A percentile compares a stretch with the other conserved stretches of the same genome.
These are phyloP conservation scores for Hippopotamyrus pictus DNA, from an alignment of 2,797 vertebrate species.

Conservation along the genomic window DNA sequence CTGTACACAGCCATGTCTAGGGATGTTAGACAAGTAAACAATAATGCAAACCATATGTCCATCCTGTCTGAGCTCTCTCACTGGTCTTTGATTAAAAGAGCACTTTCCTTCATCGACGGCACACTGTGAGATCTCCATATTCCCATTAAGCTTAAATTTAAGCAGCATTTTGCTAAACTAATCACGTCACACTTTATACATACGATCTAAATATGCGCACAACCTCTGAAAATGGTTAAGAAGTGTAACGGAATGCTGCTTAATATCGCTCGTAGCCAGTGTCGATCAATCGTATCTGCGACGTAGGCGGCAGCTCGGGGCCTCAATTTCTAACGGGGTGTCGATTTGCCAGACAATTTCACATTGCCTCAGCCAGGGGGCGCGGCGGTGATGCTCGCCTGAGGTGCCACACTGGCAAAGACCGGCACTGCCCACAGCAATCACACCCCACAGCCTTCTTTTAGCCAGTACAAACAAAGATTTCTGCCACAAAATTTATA, in stretches of 20 bases:
- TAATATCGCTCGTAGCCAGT: background rate
- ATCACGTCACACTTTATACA: background rate
- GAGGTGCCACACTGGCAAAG: background rate
- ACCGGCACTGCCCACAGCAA: background rate
- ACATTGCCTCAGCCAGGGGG: background rate
- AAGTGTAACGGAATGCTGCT: background rate
- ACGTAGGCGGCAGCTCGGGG: background rate
- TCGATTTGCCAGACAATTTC: background rate
- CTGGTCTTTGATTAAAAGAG: background rate
- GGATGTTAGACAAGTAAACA: slow-evolving; percentile 59
- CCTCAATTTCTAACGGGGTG: background rate
- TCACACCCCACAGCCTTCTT: background rate
- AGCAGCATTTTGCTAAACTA: background rate
- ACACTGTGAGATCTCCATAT: background rate
- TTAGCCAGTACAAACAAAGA: background rate
- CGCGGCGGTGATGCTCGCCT: background rate
- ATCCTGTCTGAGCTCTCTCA: background rate
- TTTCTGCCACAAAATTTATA: background rate
- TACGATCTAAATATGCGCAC: background rate
- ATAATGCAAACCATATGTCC: slow-evolving; percentile 40
- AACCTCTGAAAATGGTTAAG: background rate
- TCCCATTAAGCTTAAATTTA: background rate
- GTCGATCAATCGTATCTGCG: background rate
- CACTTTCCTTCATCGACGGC: background rate
- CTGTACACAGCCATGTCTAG: slow-evolving; percentile 53